Evolutionary conservation across 1,140 invertebrate species (phyloP).

Genomic region (Popillia japonica): DNA sequence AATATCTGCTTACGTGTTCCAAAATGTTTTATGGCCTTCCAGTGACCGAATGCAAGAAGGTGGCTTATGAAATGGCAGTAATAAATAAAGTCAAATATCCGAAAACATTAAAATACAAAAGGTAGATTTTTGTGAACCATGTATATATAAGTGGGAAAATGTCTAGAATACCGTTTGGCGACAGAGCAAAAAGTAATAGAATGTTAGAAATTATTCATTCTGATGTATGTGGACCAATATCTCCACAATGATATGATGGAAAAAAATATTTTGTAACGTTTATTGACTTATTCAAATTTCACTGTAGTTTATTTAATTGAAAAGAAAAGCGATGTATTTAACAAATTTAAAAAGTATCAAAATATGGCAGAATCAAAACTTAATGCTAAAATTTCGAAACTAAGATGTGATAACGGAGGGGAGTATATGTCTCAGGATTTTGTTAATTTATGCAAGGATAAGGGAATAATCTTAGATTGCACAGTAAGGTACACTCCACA

Average conservation of each 20-base stretch:
- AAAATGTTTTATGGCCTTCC: neutral
- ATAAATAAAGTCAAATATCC: neutral
- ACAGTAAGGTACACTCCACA: slow-evolving; percentile 58
- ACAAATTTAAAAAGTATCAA: slow-evolving; percentile 47
- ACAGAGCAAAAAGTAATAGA: too few species aligned
- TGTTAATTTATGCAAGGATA: slow-evolving; percentile 47
- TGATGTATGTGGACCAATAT: slow-evolving; percentile 45
- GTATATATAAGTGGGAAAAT: slow-evolving; percentile 42
- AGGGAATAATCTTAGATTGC: slow-evolving; percentile 54
- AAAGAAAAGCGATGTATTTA: slow-evolving; percentile 52
- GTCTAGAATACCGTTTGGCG: slow-evolving; percentile 37
- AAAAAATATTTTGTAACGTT: slow-evolving; percentile 56
- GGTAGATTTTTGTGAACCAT: slow-evolving; percentile 44
- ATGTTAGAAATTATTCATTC: slow-evolving; percentile 35
- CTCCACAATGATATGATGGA: slow-evolving; percentile 47
- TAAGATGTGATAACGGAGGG: slow-evolving; percentile 61
- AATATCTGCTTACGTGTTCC: neutral
- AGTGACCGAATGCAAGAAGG: neutral
- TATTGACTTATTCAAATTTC: slow-evolving; percentile 55
- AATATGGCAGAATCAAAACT: slow-evolving; percentile 55
- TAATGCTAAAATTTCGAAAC: slow-evolving; percentile 52
- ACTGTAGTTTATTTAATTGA: slow-evolving; percentile 54
- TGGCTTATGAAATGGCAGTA: slow-evolving; percentile 3
- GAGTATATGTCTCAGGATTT: slow-evolving; percentile 59
- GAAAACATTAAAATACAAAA: slow-evolving; percentile 30